Evolutionary conservation across 2,888 invertebrate species (phyloP).

Genomic region (Homarus gammarus): DNA sequence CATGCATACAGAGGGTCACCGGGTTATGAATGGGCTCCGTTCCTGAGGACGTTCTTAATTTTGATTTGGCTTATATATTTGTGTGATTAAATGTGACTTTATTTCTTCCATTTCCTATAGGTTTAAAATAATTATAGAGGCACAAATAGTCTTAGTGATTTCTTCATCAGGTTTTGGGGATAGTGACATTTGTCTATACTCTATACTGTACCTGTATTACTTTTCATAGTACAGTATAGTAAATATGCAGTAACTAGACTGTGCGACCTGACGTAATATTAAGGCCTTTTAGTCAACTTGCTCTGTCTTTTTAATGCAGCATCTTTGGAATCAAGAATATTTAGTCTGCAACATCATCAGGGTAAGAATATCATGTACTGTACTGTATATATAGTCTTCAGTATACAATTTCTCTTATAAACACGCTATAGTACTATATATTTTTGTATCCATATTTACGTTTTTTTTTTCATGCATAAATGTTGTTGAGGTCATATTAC

Average conservation of each 20-base stretch:
- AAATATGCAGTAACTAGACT: background rate
- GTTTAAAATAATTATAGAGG: background rate
- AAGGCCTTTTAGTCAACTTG: background rate
- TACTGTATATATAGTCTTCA: background rate
- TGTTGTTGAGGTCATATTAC: slow-evolving; percentile 15
- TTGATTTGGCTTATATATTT: too few species aligned
- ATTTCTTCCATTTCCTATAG: background rate
- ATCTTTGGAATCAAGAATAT: slow-evolving; percentile 83
- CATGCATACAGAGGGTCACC: too few species aligned
- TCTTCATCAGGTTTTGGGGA: background rate
- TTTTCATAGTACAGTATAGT: too few species aligned
- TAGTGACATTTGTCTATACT: background rate
- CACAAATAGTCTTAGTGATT: background rate
- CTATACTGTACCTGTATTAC: too few species aligned
- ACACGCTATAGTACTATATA: too few species aligned
- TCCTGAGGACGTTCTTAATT: too few species aligned
- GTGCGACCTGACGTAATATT: background rate
- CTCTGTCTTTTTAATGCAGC: slow-evolving; percentile 76
- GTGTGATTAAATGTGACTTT: too few species aligned
- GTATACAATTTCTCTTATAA: background rate
- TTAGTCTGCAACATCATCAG: slow-evolving; percentile 89
- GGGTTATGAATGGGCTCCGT: too few species aligned
- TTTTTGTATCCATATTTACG: too few species aligned
- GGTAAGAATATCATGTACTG: slow-evolving; percentile 83
- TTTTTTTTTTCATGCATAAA: slow-evolving; percentile 29